phyloP scores from a whole-genome alignment of 2,888 invertebrate species.

The Acanthosepion esculentum region DNA sequence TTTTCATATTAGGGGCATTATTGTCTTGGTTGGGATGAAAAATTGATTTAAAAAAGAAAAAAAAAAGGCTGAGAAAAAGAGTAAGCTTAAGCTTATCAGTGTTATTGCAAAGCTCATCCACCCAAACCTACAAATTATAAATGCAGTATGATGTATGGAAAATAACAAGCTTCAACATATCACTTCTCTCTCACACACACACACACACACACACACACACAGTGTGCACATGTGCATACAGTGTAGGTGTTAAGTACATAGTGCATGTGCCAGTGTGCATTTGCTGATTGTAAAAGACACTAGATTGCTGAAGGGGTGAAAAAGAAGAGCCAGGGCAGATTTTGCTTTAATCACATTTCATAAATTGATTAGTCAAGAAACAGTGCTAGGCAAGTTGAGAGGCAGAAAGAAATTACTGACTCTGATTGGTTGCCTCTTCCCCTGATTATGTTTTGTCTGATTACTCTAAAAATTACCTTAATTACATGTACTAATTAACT shows the following conservation, averaged over 20 bases:
- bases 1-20: too few species aligned
- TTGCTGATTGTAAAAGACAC: slow-evolving; percentile 6
- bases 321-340: background rate
- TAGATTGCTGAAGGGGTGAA: background rate
- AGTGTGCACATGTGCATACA: background rate
- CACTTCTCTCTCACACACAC: background rate
- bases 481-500: slow-evolving; percentile 1
- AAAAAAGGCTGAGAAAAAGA: too few species aligned
- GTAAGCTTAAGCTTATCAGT: too few species aligned
- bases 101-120: background rate
- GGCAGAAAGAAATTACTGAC: background rate
- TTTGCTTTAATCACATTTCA: slow-evolving; percentile 33
- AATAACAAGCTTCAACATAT: background rate
- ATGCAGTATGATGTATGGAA: background rate
- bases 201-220: background rate
- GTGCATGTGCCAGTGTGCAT: background rate
- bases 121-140: background rate
- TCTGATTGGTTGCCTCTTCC: slow-evolving; percentile 14
- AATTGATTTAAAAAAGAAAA: too few species aligned
- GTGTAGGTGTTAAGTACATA: background rate
- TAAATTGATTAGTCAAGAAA: slow-evolving; percentile 33
- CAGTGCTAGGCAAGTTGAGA: background rate
- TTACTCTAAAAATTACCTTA: slow-evolving; percentile 33
- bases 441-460: slow-evolving; percentile 33
- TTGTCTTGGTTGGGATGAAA: too few species aligned